Evolutionary conservation across 2,797 vertebrate species (phyloP).

Genomic region (Ispidina picta): DNA sequence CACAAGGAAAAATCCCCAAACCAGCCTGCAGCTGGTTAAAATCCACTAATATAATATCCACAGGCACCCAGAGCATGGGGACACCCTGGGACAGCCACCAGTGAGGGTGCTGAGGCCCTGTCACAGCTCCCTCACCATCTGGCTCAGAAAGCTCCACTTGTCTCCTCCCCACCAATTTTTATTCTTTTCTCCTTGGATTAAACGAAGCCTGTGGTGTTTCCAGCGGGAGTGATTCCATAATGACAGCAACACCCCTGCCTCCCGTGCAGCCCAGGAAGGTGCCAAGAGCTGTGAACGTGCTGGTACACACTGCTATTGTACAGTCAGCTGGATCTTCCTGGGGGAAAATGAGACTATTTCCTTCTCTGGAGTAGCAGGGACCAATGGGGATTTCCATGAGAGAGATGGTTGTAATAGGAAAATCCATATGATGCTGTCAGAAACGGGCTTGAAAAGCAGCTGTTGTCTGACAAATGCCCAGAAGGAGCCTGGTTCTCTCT

Average conservation of each 20-base stretch:
- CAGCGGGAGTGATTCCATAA: slow-evolving; percentile 59
- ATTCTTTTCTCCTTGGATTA: slow-evolving; percentile 21
- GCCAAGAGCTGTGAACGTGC: slow-evolving; percentile 46
- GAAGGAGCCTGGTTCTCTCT: background rate
- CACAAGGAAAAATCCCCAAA: background rate
- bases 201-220: slow-evolving; percentile 37
- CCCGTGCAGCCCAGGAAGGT: slow-evolving; percentile 47
- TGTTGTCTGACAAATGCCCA: background rate
- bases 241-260: slow-evolving; percentile 49
- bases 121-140: background rate
- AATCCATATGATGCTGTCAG: slow-evolving; percentile 5
- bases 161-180: background rate
- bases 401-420: slow-evolving; percentile 42
- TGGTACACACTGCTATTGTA: slow-evolving; percentile 37
- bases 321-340: slow-evolving; percentile 48
- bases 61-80: rapidly evolving
- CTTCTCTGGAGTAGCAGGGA: background rate
- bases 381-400: background rate
- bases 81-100: background rate
- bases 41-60: background rate
- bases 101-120: background rate
- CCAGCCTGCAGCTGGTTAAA: background rate
- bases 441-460: slow-evolving; percentile 10
- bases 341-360: slow-evolving; percentile 28
- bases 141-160: background rate